Evolutionary conservation across 2,113 vertebrate genomes (phyloP), one percentile per base, ranked within the genome.

Genomic region (Coryphaenoides rupestris): DNA sequence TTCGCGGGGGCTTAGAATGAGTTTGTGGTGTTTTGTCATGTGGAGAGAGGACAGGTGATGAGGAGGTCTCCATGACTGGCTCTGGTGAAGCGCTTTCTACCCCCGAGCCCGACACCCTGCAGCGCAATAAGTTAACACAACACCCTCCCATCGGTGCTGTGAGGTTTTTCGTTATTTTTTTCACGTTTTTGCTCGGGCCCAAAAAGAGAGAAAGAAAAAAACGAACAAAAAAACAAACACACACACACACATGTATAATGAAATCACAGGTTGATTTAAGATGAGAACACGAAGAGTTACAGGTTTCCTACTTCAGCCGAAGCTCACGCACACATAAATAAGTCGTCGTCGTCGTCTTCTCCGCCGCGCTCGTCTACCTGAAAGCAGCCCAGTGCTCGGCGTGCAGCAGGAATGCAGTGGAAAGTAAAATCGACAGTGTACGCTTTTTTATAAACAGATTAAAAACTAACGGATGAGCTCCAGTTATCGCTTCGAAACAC

Each of bases 361-460:
- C n/a, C n/a, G n/a, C n/a, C 67, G 53, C 10, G 62, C 70, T 52
- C 62, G 33, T 61, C 68, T 72, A 5, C 3, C 60, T 68, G n/a
- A 63, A 40, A 73, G 59, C 55, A 69, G 49, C 68, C 15, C 58
- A 55, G 70, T 58, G 47, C 33, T 15, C 23, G 66, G 54, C 54
- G 4, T 19, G 67, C 33, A 72, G 72, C 24, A 66, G 80, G 86
- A 87, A 86, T 82, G 76, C 69, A 63, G 69, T 33, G 33, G 33
- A 40, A 74, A 63, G 7, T 49, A 66, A 72, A 70, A 70, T 61
- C 75, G 15, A 47, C n/a, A 65, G 79, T 54, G 33, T 7, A 12
- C 60, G 76, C 72, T 75, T 75, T 40, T 69, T 76, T 77, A n/a
- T n/a, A 73, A 79, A 81, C 80, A 23, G 80, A 63, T 21, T 45